phyloP scores from a whole-genome alignment of 2,888 invertebrate species.

The Andricus quercusramuli region DNA sequence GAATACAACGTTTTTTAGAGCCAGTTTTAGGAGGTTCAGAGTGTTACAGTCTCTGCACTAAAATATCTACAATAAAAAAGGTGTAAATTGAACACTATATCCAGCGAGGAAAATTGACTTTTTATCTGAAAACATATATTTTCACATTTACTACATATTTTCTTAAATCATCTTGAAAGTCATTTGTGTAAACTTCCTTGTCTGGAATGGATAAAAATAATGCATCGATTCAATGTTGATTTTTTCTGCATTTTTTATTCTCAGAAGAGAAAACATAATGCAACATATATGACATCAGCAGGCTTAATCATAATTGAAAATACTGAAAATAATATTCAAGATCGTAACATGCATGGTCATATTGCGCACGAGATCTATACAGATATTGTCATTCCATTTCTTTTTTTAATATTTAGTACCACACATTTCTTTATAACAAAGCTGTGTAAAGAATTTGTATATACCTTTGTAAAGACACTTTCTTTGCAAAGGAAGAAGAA shows the following conservation, averaged over 20 bases:
- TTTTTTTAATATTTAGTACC: not conserved
- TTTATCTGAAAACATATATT: conserved; percentile 5
- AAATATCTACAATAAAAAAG: not conserved
- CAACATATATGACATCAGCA: not conserved
- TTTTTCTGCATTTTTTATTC: not conserved
- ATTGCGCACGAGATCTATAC: not conserved
- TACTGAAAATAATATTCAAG: not conserved
- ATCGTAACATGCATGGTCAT: not conserved
- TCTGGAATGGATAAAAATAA: conserved; percentile 18
- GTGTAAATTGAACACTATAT: not conserved
- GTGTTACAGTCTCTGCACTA: not conserved
- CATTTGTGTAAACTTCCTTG: conserved; percentile 22
- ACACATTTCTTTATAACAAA: not conserved
- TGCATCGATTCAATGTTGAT: not conserved
- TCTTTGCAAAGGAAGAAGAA: too few species aligned
- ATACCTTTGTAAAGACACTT: not conserved
- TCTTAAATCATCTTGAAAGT: conserved; percentile 30
- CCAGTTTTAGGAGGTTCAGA: not conserved
- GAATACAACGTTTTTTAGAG: not conserved
- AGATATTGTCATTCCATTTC: not conserved
- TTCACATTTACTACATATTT: not conserved
- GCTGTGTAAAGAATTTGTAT: not conserved
- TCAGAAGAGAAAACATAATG: not conserved
- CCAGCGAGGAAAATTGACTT: conserved; percentile 11
- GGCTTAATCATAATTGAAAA: not conserved